Conservation (phyloP, 2,113 vertebrate genomes). For the Halcyon malimbica region DNA sequence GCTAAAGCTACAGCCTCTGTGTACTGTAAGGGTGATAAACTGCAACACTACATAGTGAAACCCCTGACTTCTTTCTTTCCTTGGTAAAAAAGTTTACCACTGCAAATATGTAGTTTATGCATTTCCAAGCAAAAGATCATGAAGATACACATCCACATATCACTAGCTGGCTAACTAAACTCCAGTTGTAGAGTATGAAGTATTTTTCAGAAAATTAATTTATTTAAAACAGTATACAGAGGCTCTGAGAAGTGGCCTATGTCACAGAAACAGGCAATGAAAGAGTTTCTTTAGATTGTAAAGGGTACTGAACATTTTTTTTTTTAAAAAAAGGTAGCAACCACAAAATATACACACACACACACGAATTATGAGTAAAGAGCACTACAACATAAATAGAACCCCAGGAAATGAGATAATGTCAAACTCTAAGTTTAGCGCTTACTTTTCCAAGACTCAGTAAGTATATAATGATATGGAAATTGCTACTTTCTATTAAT, state of each 20-base stretch:
- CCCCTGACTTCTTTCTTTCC: not conserved
- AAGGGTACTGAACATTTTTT: not conserved
- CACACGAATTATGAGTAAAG: not conserved
- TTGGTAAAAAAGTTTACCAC: not conserved
- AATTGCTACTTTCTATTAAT: slow-evolving; percentile 15
- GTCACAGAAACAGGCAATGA: not conserved
- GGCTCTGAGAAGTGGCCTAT: not conserved
- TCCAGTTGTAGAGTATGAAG: not conserved
- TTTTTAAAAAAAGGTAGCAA: not conserved
- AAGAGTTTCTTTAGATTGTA: not conserved
- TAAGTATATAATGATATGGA: not conserved
- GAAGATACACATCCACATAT: not conserved
- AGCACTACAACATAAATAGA: not conserved
- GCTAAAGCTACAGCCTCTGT: not conserved
- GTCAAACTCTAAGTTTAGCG: not conserved
- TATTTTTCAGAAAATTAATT: not conserved
- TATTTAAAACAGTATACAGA: not conserved
- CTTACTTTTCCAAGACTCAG: not conserved
- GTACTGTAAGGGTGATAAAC: not conserved
- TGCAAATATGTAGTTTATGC: not conserved
- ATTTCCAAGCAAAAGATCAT: not conserved
- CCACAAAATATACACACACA: not conserved
- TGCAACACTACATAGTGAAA: not conserved
- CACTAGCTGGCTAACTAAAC: not conserved
- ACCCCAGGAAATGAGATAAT: slow-evolving; percentile 35